Conservation (phyloP, 2,113 vertebrate genomes). For the Pituophis catenifer region DNA sequence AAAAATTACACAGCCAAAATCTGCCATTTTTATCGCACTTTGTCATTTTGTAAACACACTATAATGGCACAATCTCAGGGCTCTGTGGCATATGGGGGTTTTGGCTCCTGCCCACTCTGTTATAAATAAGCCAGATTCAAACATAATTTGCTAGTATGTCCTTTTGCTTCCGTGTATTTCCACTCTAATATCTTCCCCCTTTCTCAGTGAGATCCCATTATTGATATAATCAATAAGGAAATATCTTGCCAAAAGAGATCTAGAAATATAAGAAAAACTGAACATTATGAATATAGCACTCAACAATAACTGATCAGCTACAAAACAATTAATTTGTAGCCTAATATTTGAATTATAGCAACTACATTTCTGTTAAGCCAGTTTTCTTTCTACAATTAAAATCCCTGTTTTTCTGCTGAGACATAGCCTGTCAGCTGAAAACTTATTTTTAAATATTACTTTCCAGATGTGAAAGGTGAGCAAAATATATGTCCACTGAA, state of each 20-base stretch:
- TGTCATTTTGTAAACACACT: neutral
- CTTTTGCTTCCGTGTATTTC: neutral
- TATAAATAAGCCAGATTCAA: neutral
- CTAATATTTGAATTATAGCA: neutral
- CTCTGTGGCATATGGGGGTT: neutral
- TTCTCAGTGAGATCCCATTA: neutral
- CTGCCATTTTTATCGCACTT: neutral
- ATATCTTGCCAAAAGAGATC: neutral
- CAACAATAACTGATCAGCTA: neutral
- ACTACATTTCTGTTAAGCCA: neutral
- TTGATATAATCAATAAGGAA: neutral
- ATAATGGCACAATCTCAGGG: neutral
- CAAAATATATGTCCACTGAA: neutral
- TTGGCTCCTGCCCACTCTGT: neutral
- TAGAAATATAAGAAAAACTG: neutral
- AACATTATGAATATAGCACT: neutral
- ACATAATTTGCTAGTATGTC: neutral
- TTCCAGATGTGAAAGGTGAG: neutral
- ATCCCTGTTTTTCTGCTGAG: neutral
- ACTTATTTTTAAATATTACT: constrained; percentile 1
- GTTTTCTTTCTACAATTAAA: neutral
- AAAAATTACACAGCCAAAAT: neutral
- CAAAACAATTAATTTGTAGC: neutral
- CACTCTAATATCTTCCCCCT: neutral
- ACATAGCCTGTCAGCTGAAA: neutral